phyloP scores from a whole-genome alignment of 2,113 vertebrate genomes.

The Hucho hucho region DNA sequence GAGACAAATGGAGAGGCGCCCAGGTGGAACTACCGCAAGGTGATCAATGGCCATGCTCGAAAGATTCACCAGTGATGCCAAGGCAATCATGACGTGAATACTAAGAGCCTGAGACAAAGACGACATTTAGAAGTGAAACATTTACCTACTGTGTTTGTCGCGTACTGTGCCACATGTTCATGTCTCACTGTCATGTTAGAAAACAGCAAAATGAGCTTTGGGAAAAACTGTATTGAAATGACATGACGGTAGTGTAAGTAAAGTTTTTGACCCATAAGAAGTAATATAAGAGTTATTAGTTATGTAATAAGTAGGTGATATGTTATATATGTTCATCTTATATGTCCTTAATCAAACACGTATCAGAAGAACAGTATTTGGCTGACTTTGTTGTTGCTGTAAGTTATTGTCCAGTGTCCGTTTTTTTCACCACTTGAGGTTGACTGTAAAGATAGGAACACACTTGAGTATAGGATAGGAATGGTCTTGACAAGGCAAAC shows the following conservation, averaged over 20 bases:
- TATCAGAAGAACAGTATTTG: too few species aligned
- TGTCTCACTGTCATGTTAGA: neutral
- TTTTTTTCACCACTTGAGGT: too few species aligned
- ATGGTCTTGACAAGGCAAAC: too few species aligned
- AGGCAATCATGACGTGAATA: slow-evolving; percentile 28
- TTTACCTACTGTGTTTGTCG: slow-evolving; percentile 2
- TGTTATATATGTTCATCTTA: too few species aligned
- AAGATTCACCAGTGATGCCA: slow-evolving; percentile 18
- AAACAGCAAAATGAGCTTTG: neutral
- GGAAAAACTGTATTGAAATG: slow-evolving; percentile 6
- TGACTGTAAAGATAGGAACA: too few species aligned
- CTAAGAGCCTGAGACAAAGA: slow-evolving; percentile 21
- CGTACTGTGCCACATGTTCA: neutral
- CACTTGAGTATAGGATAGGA: too few species aligned
- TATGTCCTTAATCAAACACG: too few species aligned
- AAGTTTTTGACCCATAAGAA: neutral
- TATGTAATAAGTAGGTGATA: too few species aligned
- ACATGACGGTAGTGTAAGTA: slow-evolving; percentile 6
- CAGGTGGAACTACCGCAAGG: slow-evolving; percentile 35
- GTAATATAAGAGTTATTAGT: too few species aligned
- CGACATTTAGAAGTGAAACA: slow-evolving; percentile 6
- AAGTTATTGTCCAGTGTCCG: too few species aligned
- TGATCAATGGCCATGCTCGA: slow-evolving; percentile 48
- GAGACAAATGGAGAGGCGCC: slow-evolving; percentile 43
- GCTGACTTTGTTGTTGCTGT: too few species aligned